Base-by-base conservation (phyloP, 1,140 invertebrate species). In the Diorhabda elongata region DNA sequence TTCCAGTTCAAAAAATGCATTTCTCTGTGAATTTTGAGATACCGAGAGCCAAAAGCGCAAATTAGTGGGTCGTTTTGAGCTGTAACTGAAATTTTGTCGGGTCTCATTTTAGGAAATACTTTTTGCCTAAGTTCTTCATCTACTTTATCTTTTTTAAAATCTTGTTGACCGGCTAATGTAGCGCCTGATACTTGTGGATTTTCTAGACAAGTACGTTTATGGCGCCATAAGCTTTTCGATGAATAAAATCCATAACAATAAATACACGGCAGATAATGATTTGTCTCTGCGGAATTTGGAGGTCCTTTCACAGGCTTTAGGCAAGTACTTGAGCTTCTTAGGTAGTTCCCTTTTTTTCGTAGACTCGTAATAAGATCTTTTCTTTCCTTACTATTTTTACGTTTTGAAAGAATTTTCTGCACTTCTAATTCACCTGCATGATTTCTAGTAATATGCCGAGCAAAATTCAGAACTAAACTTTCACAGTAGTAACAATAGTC, bases 1-100 rank as follows among this genome's bases (percentile, higher is more conserved):
- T n/a, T n/a, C n/a, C n/a, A n/a, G n/a, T n/a, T n/a, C n/a, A n/a
- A n/a, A n/a, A n/a, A n/a, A n/a, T n/a, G n/a, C n/a, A n/a, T n/a
- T n/a, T n/a, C n/a, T n/a, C n/a, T n/a, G n/a, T n/a, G n/a, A n/a
- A n/a, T n/a, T n/a, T n/a, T n/a, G n/a, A n/a, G n/a, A n/a, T n/a
- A n/a, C n/a, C n/a, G n/a, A n/a, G n/a, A n/a, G n/a, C n/a, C n/a
- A n/a, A n/a, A n/a, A n/a, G n/a, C n/a, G n/a, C n/a, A n/a, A n/a
- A n/a, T n/a, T n/a, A n/a, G n/a, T n/a, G n/a, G n/a, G n/a, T n/a
- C n/a, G n/a, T n/a, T n/a, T n/a, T n/a, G 45, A 26, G 70, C 72
- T 42, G 66, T 47, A 26, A 71, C 9, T 61, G 73, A 73, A 66
- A 74, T 66, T 69, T 69, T 61, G 67, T 75, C 74, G n/a, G 71